Evolutionary conservation across 2,888 invertebrate species (phyloP).

Genomic region (Agrochola lychnidis): DNA sequence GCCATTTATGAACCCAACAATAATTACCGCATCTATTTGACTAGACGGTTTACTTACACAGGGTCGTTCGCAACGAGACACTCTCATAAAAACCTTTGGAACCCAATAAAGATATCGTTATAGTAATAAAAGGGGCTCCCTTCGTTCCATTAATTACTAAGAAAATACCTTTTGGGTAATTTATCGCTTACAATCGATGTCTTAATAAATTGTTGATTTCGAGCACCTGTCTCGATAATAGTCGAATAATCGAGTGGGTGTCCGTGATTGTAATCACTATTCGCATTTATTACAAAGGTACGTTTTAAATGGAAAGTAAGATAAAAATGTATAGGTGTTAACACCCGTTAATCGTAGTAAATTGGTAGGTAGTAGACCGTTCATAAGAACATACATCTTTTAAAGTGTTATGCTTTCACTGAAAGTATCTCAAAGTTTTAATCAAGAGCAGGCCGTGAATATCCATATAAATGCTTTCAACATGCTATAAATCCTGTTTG

Average conservation of each 20-base stretch:
- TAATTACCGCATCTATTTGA: slow-evolving; percentile 65
- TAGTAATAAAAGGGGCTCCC: slow-evolving; percentile 81
- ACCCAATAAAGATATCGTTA: slow-evolving; percentile 84
- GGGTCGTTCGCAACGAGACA: slow-evolving; percentile 60
- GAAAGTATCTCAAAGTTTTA: slow-evolving; percentile 55
- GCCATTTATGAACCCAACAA: slow-evolving; percentile 33
- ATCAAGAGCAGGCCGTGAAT: slow-evolving; percentile 56
- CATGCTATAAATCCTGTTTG: slow-evolving; percentile 54
- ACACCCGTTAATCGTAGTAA: slow-evolving; percentile 49
- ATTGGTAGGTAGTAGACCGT: slow-evolving; percentile 46
- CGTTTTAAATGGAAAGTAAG: slow-evolving; percentile 47
- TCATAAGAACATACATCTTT: slow-evolving; percentile 54
- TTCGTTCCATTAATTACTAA: slow-evolving; percentile 80
- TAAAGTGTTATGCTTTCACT: slow-evolving; percentile 50
- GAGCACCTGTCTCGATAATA: slow-evolving; percentile 74
- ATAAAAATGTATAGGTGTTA: slow-evolving; percentile 55
- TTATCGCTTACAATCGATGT: slow-evolving; percentile 81
- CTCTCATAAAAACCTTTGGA: slow-evolving; percentile 76
- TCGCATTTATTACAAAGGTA: slow-evolving; percentile 65
- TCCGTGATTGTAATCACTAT: slow-evolving; percentile 72
- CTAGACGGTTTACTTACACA: slow-evolving; percentile 61
- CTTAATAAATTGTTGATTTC: slow-evolving; percentile 84
- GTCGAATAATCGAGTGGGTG: slow-evolving; percentile 73
- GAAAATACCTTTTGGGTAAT: slow-evolving; percentile 82
- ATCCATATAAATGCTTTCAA: slow-evolving; percentile 51